These are phyloP conservation scores for Callocephalon fimbriatum DNA, from an alignment of 2,113 vertebrate genomes.

Conservation along the genomic window DNA sequence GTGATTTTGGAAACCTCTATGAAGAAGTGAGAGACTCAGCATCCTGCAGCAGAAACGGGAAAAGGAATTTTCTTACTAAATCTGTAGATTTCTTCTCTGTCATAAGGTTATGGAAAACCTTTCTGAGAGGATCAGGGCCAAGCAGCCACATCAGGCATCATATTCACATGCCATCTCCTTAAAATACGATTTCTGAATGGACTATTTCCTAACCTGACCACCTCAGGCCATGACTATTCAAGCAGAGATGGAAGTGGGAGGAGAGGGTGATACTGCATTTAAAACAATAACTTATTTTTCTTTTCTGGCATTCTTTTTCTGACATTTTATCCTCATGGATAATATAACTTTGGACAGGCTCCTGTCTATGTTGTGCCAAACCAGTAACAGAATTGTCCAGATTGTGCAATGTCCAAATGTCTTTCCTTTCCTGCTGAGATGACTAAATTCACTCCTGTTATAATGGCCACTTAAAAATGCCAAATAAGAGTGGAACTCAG, in stretches of 20 bases:
- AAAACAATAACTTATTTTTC: neutral
- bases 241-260: neutral
- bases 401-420: neutral
- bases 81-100: neutral
- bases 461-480: neutral
- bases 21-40: fast-evolving
- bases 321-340: neutral
- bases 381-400: neutral
- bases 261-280: neutral
- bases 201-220: neutral
- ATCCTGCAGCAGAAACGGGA: neutral
- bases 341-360: neutral
- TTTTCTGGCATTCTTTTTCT: neutral
- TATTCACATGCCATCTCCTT: neutral
- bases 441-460: neutral
- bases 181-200: neutral
- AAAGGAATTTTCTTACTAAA: neutral
- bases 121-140: neutral
- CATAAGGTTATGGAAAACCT: neutral
- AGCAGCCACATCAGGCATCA: neutral
- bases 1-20: neutral
- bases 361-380: neutral
- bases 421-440: neutral
- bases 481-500: neutral
- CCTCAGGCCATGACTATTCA: neutral